Evolutionary conservation across 2,113 vertebrate species (phyloP).

Genomic region (Spilogale gracilis): DNA sequence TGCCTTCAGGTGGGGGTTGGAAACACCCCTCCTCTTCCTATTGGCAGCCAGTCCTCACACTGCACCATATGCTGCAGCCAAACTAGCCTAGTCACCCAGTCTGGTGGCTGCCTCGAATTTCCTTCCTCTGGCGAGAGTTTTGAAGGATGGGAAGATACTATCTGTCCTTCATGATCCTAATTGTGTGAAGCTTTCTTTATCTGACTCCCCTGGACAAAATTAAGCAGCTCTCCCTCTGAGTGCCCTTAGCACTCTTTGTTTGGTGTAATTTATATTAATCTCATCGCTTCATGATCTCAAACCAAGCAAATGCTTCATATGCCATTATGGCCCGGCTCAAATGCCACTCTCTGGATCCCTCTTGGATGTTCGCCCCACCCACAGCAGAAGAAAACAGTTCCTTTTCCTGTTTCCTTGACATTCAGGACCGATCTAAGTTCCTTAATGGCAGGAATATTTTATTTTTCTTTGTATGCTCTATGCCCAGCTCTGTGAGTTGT

Average conservation of each 20-base stretch:
- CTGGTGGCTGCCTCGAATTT: not conserved
- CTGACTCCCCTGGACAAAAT: not conserved
- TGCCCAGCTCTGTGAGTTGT: not conserved
- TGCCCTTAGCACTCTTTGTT: not conserved
- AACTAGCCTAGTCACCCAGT: not conserved
- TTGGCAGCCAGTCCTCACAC: not conserved
- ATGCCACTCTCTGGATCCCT: not conserved
- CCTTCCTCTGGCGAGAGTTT: not conserved
- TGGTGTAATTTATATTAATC: not conserved
- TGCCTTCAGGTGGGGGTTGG: not conserved
- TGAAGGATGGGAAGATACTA: not conserved
- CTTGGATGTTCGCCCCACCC: not conserved
- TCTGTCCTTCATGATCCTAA: not conserved
- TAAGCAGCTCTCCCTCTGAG: not conserved
- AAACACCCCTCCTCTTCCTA: not conserved
- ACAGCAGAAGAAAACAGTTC: not conserved
- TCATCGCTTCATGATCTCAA: constrained; percentile 36
- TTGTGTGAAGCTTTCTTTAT: not conserved
- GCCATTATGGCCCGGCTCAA: not conserved
- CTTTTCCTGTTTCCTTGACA: constrained; percentile 32
- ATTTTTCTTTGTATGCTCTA: constrained; percentile 43
- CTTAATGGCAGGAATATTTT: not conserved
- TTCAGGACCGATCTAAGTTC: not conserved
- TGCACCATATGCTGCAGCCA: not conserved
- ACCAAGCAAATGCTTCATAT: constrained; percentile 27